A percentile compares a stretch with the other conserved stretches of the same genome.
These are phyloP conservation scores for Leptopilina boulardi DNA, from an alignment of 1,140 invertebrate species.

Conservation along the genomic window DNA sequence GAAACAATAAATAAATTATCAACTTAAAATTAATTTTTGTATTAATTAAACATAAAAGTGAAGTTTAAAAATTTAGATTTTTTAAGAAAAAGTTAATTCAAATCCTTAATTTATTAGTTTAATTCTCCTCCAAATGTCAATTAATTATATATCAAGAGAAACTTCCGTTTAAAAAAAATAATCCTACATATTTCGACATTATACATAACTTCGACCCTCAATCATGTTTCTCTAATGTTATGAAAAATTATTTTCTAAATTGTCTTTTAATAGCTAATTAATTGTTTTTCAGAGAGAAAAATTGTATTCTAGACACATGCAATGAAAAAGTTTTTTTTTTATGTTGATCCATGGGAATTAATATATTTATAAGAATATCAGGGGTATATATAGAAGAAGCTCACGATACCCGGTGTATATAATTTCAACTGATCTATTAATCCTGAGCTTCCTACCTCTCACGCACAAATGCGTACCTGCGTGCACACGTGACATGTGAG, in stretches of 20 bases:
- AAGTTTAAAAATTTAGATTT: too few species aligned
- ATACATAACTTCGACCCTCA: not conserved
- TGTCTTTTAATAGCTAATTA: not conserved
- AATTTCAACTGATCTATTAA: conserved; percentile 28
- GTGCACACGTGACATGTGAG: conserved; percentile 19
- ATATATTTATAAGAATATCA: not conserved
- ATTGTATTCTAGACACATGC: not conserved
- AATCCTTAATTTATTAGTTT: too few species aligned
- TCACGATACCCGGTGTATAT: conserved; percentile 24
- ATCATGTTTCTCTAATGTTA: not conserved
- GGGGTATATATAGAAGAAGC: not conserved
- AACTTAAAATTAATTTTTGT: too few species aligned
- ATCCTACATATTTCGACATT: too few species aligned
- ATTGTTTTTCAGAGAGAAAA: not conserved
- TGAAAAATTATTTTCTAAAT: not conserved
- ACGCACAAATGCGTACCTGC: conserved; percentile 22
- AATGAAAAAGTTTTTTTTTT: not conserved
- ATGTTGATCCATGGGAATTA: not conserved
- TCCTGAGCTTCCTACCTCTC: conserved; percentile 22
- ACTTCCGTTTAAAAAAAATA: not conserved
- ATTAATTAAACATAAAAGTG: too few species aligned
- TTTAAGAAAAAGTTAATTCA: too few species aligned
- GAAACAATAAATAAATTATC: too few species aligned
- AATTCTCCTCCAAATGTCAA: too few species aligned
- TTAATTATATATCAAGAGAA: too few species aligned